Evolutionary conservation across 2,113 vertebrate species (phyloP).

Genomic region (Neopipo cinnamomea): DNA sequence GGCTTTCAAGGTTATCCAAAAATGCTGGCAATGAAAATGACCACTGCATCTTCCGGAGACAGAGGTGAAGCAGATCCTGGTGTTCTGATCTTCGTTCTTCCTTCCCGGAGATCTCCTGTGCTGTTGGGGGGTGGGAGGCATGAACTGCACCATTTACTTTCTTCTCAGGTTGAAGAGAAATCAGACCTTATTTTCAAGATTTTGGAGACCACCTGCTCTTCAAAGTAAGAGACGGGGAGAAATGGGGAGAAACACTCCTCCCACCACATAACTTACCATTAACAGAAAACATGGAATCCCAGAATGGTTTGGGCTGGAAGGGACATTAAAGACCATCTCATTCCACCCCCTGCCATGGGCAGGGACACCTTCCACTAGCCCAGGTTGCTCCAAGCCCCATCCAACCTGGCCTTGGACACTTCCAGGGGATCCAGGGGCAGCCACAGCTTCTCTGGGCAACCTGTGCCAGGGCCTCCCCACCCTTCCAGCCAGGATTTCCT

Average conservation of each 20-base stretch:
- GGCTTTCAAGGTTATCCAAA: background rate
- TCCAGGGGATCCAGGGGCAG: background rate
- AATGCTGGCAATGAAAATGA: fast-evolving
- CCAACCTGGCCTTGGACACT: background rate
- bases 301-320: background rate
- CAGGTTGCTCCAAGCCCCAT: fast-evolving
- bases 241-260: background rate
- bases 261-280: background rate
- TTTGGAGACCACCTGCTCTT: background rate
- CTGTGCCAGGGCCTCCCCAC: background rate
- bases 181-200: background rate
- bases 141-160: background rate
- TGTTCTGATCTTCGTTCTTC: background rate
- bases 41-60: background rate
- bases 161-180: background rate
- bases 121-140: background rate
- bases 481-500: fast-evolving
- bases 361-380: background rate
- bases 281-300: background rate
- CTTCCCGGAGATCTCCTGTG: background rate
- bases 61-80: background rate
- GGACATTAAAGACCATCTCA: background rate
- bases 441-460: background rate
- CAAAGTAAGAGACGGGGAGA: background rate
- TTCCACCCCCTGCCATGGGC: background rate